These are phyloP conservation scores for Lepidonotus clava DNA, from an alignment of 2,888 invertebrate species.

Conservation along the genomic window DNA sequence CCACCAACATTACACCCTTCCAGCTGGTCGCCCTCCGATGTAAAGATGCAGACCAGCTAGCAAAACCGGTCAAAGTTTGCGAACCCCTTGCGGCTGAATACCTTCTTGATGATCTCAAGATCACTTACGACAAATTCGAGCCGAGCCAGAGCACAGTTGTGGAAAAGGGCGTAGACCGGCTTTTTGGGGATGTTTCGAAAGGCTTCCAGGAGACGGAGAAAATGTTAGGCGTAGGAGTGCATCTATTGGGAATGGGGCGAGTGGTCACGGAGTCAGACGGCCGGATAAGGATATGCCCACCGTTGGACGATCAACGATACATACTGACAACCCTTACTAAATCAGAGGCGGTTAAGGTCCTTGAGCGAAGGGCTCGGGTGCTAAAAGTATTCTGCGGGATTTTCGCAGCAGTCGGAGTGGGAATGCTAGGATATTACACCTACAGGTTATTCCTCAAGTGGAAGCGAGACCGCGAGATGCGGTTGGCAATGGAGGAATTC, in stretches of 20 bases:
- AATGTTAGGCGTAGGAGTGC: conserved; percentile 90
- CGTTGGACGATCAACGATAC: conserved; percentile 84
- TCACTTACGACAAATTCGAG: conserved; percentile 91
- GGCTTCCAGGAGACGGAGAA: conserved; percentile 93
- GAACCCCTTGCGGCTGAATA: conserved; percentile 87
- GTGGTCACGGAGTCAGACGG: conserved; percentile 84
- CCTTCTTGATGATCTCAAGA: conserved; percentile 85
- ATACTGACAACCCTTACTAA: conserved; percentile 91
- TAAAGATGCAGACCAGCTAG: not conserved
- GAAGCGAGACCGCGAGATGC: conserved; percentile 60
- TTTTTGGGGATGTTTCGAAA: conserved; percentile 89
- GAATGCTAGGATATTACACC: conserved; percentile 82
- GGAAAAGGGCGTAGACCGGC: conserved; percentile 91
- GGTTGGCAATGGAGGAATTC: conserved; percentile 58
- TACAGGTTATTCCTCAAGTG: conserved; percentile 80
- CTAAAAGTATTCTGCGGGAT: conserved; percentile 83
- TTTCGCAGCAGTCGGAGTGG: conserved; percentile 83
- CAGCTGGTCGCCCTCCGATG: not conserved
- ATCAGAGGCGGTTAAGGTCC: conserved; percentile 86
- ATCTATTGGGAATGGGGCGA: conserved; percentile 90
- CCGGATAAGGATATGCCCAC: conserved; percentile 86
- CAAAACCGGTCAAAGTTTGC: conserved; percentile 57
- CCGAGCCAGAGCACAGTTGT: conserved; percentile 88
- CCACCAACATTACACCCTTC: conserved; percentile 72
- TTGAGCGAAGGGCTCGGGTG: conserved; percentile 86